These are phyloP conservation scores for Synergus umbraculus DNA, from an alignment of 2,888 invertebrate species.

Conservation along the genomic window DNA sequence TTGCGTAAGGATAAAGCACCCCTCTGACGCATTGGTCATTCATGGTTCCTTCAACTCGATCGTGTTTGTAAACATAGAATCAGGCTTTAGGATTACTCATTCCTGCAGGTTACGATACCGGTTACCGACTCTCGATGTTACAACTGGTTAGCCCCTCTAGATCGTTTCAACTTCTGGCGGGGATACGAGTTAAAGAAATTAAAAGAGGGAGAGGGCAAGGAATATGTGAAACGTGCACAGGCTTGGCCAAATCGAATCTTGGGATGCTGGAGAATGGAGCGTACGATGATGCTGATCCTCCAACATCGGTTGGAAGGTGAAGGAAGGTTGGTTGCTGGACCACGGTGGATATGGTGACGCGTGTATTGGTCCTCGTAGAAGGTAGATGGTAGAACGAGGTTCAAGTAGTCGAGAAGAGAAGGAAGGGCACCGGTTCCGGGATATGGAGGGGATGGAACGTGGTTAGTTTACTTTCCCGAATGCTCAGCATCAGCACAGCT, in stretches of 20 bases:
- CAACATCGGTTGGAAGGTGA: conserved; percentile 3
- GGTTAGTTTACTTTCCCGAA: conserved; percentile 77
- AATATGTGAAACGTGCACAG: conserved; percentile 41
- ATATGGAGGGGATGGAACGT: conserved; percentile 76
- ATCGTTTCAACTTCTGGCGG: conserved; percentile 22
- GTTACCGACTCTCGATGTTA: conserved; percentile 48
- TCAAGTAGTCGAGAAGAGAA: conserved; percentile 49
- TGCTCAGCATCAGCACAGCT: conserved; percentile 65
- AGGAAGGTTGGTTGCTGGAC: not conserved
- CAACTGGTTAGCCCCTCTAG: conserved; percentile 8
- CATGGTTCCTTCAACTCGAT: conserved; percentile 68
- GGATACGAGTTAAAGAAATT: conserved; percentile 25
- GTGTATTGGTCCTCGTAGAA: conserved; percentile 17
- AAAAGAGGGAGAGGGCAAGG: conserved; percentile 22
- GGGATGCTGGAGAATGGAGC: conserved; percentile 19
- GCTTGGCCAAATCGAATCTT: conserved; percentile 14
- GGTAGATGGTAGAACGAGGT: conserved; percentile 20
- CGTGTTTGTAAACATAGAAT: conserved; percentile 71
- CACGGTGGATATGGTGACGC: conserved; percentile 43
- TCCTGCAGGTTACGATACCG: conserved; percentile 54
- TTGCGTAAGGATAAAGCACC: conserved; percentile 4
- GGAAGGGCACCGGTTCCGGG: conserved; percentile 54
- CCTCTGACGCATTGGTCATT: conserved; percentile 61
- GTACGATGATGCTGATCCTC: conserved; percentile 34
- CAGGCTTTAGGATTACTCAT: conserved; percentile 68